Base-by-base conservation (phyloP, 2,888 invertebrate genomes). In the Biston stratarius region DNA sequence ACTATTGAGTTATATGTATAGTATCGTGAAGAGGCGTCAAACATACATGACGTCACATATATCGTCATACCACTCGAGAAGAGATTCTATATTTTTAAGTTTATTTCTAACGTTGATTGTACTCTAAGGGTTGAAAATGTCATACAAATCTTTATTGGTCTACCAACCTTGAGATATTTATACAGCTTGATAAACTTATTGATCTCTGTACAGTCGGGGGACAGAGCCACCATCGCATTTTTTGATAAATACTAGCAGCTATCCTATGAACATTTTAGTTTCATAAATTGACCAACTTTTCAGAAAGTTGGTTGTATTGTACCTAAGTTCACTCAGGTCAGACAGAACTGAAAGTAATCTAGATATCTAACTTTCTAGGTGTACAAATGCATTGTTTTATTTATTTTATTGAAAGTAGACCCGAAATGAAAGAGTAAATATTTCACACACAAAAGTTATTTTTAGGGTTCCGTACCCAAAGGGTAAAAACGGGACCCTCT, bases 91-190 rank as follows among this genome's bases (percentile, higher is more conserved):
- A 15, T 47, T 15, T 47, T n/a, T 9, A 15, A 15, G 15, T 58
- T 36, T 15, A 58, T 36, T 36, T 36, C 10, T 14, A 73, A 69
- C 71, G 48, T 49, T 45, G 34, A 36, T 57, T 47, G 45, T 34
- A 61, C 53, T 55, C 52, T 34, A 56, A 60, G 57, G 57, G 57
- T 58, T 58, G 51, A 70, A 63, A 68, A 62, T 65, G 69, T 72
- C 64, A 67, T 69, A 55, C 66, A 68, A 69, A 71, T 69, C 65
- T 69, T 69, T 73, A 73, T 72, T 68, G 59, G 72, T 68, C 65
- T 71, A 72, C 67, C 71, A 73, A 73, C 75, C 75, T 75, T 75
- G 73, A 70, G 68, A 71, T 73, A 72, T 75, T 75, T 73, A 75
- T 52, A 62, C 62, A 69, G n/a, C 9, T 5, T 11, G 8, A 33